A percentile compares a stretch with the other conserved stretches of the same genome.
phyloP scores from a whole-genome alignment of 2,797 vertebrate species.

The Peromyscus eremicus region DNA sequence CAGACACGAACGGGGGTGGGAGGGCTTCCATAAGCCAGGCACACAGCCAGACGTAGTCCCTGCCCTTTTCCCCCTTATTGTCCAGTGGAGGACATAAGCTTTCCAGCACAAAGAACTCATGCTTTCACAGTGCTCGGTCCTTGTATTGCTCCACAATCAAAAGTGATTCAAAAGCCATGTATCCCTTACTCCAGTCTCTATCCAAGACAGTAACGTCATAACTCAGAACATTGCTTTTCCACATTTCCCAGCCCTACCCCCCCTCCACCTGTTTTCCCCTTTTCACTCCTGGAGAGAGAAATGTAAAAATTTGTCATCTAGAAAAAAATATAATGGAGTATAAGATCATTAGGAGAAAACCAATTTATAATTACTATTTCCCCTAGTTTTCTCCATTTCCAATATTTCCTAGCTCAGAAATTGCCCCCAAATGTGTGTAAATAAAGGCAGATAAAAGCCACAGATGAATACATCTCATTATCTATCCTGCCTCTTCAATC shows the following conservation, averaged over 20 bases:
- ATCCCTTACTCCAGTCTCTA: not conserved
- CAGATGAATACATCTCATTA: not conserved
- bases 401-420: not conserved
- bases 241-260: not conserved
- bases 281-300: not conserved
- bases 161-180: not conserved
- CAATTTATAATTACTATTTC: not conserved
- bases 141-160: not conserved
- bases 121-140: not conserved
- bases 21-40: constrained; percentile 25
- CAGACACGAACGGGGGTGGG: not conserved
- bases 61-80: not conserved
- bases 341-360: not conserved
- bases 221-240: not conserved
- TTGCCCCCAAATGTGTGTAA: not conserved
- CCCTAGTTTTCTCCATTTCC: not conserved
- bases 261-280: not conserved
- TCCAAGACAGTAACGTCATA: not conserved
- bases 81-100: not conserved
- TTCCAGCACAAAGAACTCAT: not conserved
- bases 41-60: not conserved
- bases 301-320: not conserved
- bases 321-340: not conserved
- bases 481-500: not conserved
- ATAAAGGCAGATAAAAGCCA: not conserved